These are phyloP conservation scores for Agrypnia vestita DNA, from an alignment of 1,140 invertebrate species.

Conservation along the genomic window DNA sequence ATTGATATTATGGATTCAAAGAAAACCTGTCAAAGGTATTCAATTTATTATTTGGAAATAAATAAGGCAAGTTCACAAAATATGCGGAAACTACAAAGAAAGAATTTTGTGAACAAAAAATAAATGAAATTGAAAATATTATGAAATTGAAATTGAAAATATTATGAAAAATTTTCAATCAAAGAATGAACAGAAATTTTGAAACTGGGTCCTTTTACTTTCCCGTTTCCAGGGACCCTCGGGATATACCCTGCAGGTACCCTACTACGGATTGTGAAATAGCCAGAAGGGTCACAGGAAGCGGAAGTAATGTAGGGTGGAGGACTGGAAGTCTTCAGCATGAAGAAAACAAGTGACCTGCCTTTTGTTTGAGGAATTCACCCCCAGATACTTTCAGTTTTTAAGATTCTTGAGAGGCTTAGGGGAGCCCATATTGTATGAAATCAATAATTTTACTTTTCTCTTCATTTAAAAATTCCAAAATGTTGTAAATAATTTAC, in stretches of 20 bases:
- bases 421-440: not conserved
- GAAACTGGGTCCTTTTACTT: not conserved
- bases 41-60: no score
- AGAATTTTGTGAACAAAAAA: no score
- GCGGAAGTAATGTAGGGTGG: slow-evolving; percentile 31
- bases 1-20: no score
- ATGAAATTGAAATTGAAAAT: no score
- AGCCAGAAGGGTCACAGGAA: slow-evolving; percentile 34
- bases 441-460: slow-evolving; percentile 7
- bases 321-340: slow-evolving; percentile 22
- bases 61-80: no score
- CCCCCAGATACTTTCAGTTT: not conserved
- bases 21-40: no score
- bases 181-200: no score
- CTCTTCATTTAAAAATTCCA: not conserved
- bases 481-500: no score
- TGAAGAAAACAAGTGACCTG: slow-evolving; percentile 31
- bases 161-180: no score
- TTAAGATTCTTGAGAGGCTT: not conserved
- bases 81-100: no score
- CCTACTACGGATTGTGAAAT: slow-evolving; percentile 25
- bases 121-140: no score
- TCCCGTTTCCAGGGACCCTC: not conserved
- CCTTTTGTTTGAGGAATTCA: slow-evolving; percentile 22
- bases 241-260: slow-evolving; percentile 10